phyloP scores from a whole-genome alignment of 2,113 vertebrate genomes.

The Gymnocephalus cernua region DNA sequence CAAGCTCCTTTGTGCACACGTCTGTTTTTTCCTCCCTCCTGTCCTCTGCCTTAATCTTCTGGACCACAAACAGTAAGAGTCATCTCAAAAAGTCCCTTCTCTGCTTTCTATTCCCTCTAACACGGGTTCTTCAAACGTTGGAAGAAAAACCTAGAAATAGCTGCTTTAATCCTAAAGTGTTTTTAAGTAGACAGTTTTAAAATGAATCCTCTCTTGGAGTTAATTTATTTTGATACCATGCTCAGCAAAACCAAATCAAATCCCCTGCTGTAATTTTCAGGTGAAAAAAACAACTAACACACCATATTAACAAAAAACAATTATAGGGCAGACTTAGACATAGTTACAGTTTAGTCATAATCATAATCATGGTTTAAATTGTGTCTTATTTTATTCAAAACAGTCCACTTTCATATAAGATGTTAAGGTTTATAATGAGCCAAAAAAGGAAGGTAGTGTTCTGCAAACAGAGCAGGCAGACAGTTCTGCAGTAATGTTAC shows the following conservation, averaged over 20 bases:
- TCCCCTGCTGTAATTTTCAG: neutral
- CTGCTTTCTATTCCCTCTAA: neutral
- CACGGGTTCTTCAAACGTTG: neutral
- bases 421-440: neutral
- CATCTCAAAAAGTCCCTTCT: slow-evolving; percentile 8
- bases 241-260: neutral
- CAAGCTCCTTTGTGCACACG: neutral
- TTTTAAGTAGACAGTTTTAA: too few species aligned
- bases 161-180: neutral
- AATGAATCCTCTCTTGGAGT: neutral
- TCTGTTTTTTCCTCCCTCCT: too few species aligned
- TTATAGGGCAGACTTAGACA: too few species aligned
- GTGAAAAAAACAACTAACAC: neutral
- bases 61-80: neutral
- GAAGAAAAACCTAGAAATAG: neutral
- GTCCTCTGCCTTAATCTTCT: neutral
- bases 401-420: neutral
- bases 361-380: neutral
- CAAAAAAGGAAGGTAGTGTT: neutral
- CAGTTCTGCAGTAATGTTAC: neutral
- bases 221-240: neutral
- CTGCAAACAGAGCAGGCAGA: neutral
- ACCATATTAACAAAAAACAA: neutral
- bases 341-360: neutral
- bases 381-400: too few species aligned